Percentiles rank a stretch among this genome's conserved stretches.
Conservation (phyloP, 2,888 invertebrate genomes). For the Pristionchus exspectatus region DNA sequence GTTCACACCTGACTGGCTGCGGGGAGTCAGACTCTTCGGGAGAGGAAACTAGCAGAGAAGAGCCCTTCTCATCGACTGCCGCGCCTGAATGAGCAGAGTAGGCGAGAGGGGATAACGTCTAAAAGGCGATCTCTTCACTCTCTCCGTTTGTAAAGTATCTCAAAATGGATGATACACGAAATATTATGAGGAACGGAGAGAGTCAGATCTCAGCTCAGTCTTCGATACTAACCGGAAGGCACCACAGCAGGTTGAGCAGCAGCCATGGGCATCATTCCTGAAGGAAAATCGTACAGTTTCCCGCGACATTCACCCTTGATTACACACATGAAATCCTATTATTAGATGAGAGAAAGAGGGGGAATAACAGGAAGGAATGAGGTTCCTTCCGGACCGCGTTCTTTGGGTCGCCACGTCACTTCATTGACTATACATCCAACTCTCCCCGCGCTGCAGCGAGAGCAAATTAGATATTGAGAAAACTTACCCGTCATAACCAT, state of each 20-base stretch:
- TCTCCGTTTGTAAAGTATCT: neutral
- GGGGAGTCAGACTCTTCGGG: slow-evolving; percentile 28
- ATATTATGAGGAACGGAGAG: neutral
- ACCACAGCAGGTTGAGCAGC: neutral
- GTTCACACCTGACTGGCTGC: slow-evolving; percentile 26
- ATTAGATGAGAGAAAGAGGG: neutral
- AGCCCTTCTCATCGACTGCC: neutral
- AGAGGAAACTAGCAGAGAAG: neutral
- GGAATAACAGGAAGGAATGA: neutral
- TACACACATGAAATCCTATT: neutral
- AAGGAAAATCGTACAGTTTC: neutral
- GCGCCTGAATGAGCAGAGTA: slow-evolving; percentile 37
- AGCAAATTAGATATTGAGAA: neutral
- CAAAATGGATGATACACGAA: neutral
- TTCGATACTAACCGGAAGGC: neutral
- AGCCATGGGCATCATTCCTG: slow-evolving; percentile 15
- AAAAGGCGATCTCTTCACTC: neutral
- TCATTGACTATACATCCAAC: neutral
- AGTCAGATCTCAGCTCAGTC: neutral
- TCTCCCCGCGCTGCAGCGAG: neutral
- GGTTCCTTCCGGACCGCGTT: neutral
- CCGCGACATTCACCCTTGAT: neutral
- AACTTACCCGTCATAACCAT: slow-evolving; percentile 52
- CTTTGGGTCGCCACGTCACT: neutral
- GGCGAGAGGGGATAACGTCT: neutral